phyloP scores from a whole-genome alignment of 1,140 invertebrate species.

The Drosophila albomicans region DNA sequence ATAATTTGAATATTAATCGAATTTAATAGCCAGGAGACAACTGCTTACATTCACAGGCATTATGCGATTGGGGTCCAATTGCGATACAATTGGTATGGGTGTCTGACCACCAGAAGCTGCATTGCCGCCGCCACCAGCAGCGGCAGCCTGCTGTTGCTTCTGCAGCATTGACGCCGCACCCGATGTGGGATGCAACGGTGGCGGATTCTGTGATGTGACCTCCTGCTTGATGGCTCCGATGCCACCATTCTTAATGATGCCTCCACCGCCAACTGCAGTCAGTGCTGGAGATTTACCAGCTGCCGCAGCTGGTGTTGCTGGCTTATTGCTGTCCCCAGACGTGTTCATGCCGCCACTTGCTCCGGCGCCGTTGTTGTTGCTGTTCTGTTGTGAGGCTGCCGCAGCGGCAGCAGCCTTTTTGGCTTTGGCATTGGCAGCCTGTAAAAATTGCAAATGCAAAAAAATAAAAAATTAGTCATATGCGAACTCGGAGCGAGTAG shows the following conservation, averaged over 20 bases:
- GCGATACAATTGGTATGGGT: constrained; percentile 84
- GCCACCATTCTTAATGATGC: constrained; percentile 65
- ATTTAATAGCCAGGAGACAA: too few species aligned
- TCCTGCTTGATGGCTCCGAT: constrained; percentile 68
- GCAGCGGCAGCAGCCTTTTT: constrained; percentile 81
- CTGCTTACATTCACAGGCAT: constrained; percentile 82
- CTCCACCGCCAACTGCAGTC: constrained; percentile 39
- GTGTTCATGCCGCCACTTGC: constrained; percentile 16
- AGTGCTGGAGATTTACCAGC: constrained; percentile 41
- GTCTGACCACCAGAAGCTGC: constrained; percentile 47
- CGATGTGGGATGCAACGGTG: constrained; percentile 71
- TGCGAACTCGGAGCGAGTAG: neutral
- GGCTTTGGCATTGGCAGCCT: constrained; percentile 83
- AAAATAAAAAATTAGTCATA: constrained; percentile 7
- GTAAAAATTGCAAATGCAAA: constrained; percentile 15
- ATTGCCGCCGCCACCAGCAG: constrained; percentile 25
- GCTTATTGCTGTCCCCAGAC: constrained; percentile 33
- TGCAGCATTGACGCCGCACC: constrained; percentile 62
- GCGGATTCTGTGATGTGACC: constrained; percentile 83
- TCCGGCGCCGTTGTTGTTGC: constrained; percentile 29
- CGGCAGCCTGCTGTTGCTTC: constrained; percentile 73
- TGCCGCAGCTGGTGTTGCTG: neutral
- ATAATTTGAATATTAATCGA: neutral
- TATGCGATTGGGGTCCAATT: constrained; percentile 84
- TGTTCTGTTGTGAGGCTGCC: constrained; percentile 63